Evolutionary conservation across 23 tunicate genomes (phyloP).

Genomic region (Phallusia fumigata): DNA sequence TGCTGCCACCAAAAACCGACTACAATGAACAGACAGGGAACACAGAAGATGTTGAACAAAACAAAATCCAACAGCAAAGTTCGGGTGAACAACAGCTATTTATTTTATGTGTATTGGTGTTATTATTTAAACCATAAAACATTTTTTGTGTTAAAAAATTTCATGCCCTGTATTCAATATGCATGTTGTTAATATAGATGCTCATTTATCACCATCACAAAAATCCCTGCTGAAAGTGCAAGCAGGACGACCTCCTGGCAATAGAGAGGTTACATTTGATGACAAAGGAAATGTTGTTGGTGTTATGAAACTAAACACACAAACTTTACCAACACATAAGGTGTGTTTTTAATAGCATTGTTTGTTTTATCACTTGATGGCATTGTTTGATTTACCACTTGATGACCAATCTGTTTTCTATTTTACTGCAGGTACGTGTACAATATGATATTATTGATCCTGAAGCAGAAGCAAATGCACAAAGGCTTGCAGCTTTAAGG

Average conservation of each 20-base stretch:
- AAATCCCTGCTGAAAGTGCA: conserved; percentile 77
- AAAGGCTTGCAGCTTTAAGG: conserved; percentile 43
- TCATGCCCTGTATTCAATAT: background rate
- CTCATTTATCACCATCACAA: conserved; percentile 83
- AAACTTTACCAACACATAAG: conserved; percentile 70
- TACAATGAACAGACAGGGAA: background rate
- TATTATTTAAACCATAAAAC: too few relatives aligned
- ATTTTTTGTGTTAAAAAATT: too few relatives aligned
- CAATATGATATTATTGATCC: conserved; percentile 80
- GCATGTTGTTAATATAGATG: conserved; percentile 14
- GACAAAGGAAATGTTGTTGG: conserved; percentile 87
- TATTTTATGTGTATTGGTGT: too few relatives aligned
- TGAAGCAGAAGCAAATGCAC: conserved; percentile 78
- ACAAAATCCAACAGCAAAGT: background rate
- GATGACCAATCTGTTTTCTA: background rate
- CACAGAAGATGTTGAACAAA: background rate
- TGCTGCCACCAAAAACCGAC: conserved; percentile 22
- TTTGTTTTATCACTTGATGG: background rate
- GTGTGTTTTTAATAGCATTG: conserved; percentile 13
- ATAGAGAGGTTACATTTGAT: conserved; percentile 89
- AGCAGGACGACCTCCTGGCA: conserved; percentile 93
- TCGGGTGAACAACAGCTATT: background rate
- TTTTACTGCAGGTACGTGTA: conserved; percentile 63
- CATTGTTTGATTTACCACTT: too few relatives aligned
- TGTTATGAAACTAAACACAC: conserved; percentile 70